Conservation (phyloP, 2,797 vertebrate species). For the Momotus momota region DNA sequence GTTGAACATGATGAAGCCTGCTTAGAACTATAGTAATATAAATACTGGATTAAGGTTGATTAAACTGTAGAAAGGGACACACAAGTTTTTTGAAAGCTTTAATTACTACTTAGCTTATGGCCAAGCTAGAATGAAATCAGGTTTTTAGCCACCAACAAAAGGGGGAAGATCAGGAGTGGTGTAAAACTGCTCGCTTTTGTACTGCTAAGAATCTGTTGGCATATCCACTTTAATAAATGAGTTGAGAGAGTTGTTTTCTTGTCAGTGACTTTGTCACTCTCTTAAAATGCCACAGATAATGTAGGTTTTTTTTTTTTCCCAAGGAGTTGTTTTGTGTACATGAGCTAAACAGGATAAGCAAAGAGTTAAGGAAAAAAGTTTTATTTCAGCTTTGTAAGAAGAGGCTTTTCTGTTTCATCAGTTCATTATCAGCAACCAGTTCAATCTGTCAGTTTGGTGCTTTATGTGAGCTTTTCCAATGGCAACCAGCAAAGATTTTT, state of each 20-base stretch:
- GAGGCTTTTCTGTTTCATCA: not conserved
- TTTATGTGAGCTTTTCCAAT: slow-evolving; percentile 53
- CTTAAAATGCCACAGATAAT: not conserved
- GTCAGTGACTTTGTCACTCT: not conserved
- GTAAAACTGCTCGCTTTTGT: not conserved
- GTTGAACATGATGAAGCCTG: not conserved
- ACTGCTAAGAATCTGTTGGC: not conserved
- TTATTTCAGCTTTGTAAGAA: not conserved
- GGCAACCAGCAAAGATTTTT: slow-evolving; percentile 1
- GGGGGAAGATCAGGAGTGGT: not conserved
- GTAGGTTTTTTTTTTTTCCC: not conserved
- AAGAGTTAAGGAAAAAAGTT: slow-evolving; percentile 10
- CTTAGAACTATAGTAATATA: not conserved
- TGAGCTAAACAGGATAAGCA: not conserved
- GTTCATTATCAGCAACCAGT: slow-evolving; percentile 21
- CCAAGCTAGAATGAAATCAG: not conserved
- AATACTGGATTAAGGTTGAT: not conserved
- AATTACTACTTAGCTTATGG: not conserved
- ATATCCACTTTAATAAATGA: not conserved
- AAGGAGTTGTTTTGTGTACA: not conserved
- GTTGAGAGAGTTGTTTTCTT: not conserved
- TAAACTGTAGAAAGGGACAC: not conserved
- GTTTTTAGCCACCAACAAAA: not conserved
- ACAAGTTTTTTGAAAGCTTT: not conserved
- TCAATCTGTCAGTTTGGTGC: slow-evolving; percentile 41